A percentile compares a stretch with the other conserved stretches of the same genome.
Conservation (phyloP, 2,797 vertebrate genomes). For the Taeniopygia guttata region DNA sequence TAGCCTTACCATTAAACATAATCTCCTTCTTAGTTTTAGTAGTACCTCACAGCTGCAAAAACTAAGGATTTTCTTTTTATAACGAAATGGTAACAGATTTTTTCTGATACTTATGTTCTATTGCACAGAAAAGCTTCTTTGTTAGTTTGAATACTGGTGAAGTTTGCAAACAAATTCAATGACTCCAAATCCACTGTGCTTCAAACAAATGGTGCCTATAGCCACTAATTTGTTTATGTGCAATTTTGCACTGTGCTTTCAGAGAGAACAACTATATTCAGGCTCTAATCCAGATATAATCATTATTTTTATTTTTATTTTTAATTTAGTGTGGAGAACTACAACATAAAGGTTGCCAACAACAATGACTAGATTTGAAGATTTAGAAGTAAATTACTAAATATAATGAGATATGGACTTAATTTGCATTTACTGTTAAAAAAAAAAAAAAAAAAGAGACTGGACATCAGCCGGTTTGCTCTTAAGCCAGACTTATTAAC, state of each 20-base stretch:
- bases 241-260: neutral
- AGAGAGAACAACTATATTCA: slow-evolving; percentile 1
- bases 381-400: slow-evolving; percentile 63
- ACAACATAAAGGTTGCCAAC: slow-evolving; percentile 34
- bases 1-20: neutral
- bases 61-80: neutral
- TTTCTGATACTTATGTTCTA: neutral
- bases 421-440: slow-evolving; percentile 67
- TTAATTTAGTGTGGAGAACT: neutral
- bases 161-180: neutral
- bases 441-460: slow-evolving; percentile 15
- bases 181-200: neutral
- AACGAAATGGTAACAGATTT: neutral
- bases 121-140: neutral
- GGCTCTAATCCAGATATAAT: neutral
- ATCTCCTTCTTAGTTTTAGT: neutral
- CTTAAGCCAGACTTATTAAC: slow-evolving; percentile 68
- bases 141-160: neutral
- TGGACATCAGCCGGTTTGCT: slow-evolving; percentile 62
- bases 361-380: slow-evolving; percentile 32
- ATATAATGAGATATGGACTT: slow-evolving; percentile 62
- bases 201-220: neutral
- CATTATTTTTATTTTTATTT: neutral
- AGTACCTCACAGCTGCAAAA: neutral
- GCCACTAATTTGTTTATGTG: neutral